phyloP scores from a whole-genome alignment of 2,113 vertebrate genomes.

The Procavia capensis region DNA sequence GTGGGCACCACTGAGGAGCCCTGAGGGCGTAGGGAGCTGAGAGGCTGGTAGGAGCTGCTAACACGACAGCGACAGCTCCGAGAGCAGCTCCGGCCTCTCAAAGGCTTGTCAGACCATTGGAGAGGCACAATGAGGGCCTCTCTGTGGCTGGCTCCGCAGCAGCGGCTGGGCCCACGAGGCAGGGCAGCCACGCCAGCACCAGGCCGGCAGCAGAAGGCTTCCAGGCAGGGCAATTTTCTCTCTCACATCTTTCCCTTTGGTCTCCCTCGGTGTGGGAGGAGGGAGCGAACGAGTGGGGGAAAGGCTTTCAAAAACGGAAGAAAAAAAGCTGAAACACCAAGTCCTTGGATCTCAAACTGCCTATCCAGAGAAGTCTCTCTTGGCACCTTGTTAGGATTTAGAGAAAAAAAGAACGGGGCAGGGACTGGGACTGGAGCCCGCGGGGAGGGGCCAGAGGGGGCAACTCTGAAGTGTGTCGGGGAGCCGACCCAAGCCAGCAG shows the following conservation, averaged over 20 bases:
- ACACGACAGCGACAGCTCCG: slow-evolving; percentile 74
- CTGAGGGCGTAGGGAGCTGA: neutral
- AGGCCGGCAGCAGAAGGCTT: slow-evolving; percentile 18
- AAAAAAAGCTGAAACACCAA: slow-evolving; percentile 20
- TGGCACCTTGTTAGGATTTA: neutral
- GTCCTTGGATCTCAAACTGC: slow-evolving; percentile 71
- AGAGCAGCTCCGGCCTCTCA: slow-evolving; percentile 62
- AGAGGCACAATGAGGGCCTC: slow-evolving; percentile 75
- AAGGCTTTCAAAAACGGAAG: slow-evolving; percentile 69
- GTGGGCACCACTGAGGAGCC: neutral
- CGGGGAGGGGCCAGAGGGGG: neutral
- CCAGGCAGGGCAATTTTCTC: neutral
- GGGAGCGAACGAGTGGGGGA: neutral
- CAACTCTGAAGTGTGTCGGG: neutral
- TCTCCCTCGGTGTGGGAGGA: slow-evolving; percentile 41
- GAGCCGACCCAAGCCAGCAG: neutral
- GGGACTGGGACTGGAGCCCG: neutral
- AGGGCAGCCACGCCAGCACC: neutral
- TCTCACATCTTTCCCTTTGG: slow-evolving; percentile 71
- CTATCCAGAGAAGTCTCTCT: slow-evolving; percentile 60
- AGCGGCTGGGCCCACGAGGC: neutral
- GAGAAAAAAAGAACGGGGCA: slow-evolving; percentile 34
- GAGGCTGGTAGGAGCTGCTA: slow-evolving; percentile 61
- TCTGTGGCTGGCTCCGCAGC: slow-evolving; percentile 24
- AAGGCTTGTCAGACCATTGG: slow-evolving; percentile 75